These are phyloP conservation scores for Dendrocopos noguchii DNA, from an alignment of 2,113 vertebrate species.

Conservation along the genomic window DNA sequence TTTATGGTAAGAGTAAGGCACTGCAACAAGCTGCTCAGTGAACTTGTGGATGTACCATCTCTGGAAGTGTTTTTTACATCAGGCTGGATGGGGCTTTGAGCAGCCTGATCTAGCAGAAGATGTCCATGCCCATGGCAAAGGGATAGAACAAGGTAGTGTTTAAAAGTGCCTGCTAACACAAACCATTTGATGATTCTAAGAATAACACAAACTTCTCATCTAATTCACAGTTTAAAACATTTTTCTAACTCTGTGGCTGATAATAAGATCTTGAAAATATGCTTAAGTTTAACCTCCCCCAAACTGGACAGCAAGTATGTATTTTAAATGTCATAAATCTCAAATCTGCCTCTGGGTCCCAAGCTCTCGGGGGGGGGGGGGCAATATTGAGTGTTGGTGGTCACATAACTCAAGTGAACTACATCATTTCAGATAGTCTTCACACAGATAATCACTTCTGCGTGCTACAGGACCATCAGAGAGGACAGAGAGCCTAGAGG, in stretches of 20 bases:
- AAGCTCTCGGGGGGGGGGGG: rapidly evolving
- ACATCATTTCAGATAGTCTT: neutral
- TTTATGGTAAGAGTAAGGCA: too few species aligned
- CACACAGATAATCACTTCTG: neutral
- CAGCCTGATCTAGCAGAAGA: neutral
- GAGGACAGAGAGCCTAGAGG: neutral
- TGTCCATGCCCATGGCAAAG: neutral
- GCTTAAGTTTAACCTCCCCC: neutral
- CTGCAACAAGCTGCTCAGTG: too few species aligned
- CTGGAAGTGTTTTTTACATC: too few species aligned
- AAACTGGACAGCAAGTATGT: neutral
- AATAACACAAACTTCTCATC: neutral
- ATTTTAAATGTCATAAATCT: neutral
- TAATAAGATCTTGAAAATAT: neutral
- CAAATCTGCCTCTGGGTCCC: neutral
- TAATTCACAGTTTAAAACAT: neutral
- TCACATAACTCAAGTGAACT: neutral
- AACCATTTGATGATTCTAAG: neutral
- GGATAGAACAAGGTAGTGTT: neutral
- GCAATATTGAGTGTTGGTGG: neutral
- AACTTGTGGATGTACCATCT: too few species aligned
- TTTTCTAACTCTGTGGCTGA: neutral
- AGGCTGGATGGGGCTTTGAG: neutral
- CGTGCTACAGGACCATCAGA: neutral
- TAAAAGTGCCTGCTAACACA: neutral